Base-by-base conservation (phyloP, 1,140 invertebrate species). In the Drosophila obscura region DNA sequence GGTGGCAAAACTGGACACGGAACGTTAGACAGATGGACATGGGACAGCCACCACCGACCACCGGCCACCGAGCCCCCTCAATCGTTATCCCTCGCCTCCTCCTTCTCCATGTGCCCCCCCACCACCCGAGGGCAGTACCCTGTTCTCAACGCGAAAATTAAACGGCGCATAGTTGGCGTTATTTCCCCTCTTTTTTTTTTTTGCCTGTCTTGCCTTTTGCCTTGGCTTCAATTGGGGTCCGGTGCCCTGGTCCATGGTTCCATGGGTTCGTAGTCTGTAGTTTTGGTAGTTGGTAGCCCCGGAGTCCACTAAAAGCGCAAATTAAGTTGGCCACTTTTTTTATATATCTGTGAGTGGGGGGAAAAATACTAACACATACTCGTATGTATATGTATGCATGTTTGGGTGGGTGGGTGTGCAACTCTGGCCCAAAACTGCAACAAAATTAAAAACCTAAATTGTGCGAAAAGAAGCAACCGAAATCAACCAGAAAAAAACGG, bases 231-330 rank as follows among this genome's bases (percentile, higher is more conserved):
- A 74, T 74, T n/a, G 53, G 55, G 57, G 62, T 66, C 71, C 60
- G n/a, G 31, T 24, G 53, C 49, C 63, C 61, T 46, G n/a, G 49
- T 48, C 53, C 45, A 2, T 3, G 0, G 31, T 50, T 43, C 59
- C 66, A 46, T 9, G 6, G 4, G 46, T 65, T 49, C 39, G 43
- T 55, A 57, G 51, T 69, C 66, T 58, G 66, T 69, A 69, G 66
- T 69, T 69, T 35, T 69, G 64, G 51, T 52, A 79, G 71, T 67
- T 80, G 73, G 55, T 82, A 68, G 76, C 79, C 79, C 83, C 61
- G 62, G 72, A 83, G 83, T 83, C 73, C 73, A 88, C 83, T 88
- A 88, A 88, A 88, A 82, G 84, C 67, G 73, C 85, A 88, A 88
- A 88, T 88, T 88, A 88, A 88, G 84, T 88, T 88, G 67, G 71